Conservation (phyloP, 1,140 invertebrate genomes). For the Amyelois transitella region DNA sequence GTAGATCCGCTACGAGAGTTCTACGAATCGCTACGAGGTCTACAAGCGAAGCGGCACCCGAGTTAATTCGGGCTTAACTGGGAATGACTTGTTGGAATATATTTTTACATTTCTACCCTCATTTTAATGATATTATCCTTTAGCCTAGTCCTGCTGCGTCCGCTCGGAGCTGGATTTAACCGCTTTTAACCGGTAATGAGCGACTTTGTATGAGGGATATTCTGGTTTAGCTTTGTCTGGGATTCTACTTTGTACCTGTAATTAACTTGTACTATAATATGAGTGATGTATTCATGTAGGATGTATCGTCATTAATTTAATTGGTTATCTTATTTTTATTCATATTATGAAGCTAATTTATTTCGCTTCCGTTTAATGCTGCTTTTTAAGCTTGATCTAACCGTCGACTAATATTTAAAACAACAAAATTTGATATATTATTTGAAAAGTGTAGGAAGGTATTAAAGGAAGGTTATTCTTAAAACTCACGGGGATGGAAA, state of each 20-base stretch:
- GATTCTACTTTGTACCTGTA: background rate
- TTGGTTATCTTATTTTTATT: too few relatives aligned
- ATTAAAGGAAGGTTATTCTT: too few relatives aligned
- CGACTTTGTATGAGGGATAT: background rate
- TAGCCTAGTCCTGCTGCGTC: background rate
- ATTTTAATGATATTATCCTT: conserved; percentile 4
- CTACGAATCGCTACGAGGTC: background rate
- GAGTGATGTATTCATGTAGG: background rate
- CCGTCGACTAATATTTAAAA: too few relatives aligned
- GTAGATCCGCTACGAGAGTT: background rate
- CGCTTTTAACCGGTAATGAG: background rate
- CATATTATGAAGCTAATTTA: too few relatives aligned
- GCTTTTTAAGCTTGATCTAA: too few relatives aligned
- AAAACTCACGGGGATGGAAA: too few relatives aligned
- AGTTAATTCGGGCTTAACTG: background rate
- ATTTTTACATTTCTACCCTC: background rate
- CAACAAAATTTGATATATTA: too few relatives aligned
- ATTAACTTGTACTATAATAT: too few relatives aligned
- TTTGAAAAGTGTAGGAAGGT: too few relatives aligned
- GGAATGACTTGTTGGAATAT: background rate
- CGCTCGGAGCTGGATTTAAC: background rate
- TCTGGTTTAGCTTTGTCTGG: background rate
- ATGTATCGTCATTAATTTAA: too few relatives aligned
- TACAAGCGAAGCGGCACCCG: background rate
- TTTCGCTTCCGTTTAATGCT: too few relatives aligned